These are phyloP conservation scores for Malaclemys terrapin DNA, from an alignment of 2,113 vertebrate genomes.

Conservation along the genomic window DNA sequence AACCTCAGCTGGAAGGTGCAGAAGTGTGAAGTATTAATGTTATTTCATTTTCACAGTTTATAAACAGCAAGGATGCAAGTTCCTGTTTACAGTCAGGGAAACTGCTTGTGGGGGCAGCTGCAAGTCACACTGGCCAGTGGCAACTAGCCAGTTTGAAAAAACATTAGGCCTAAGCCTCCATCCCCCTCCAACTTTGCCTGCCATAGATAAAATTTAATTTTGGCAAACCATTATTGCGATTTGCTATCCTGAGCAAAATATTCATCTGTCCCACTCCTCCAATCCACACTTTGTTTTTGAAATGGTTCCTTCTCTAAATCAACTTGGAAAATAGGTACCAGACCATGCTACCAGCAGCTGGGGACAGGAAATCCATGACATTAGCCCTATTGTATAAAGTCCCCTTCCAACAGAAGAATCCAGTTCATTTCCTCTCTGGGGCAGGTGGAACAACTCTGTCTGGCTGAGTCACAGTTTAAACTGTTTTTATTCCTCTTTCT, in stretches of 20 bases:
- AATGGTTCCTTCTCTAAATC: background rate
- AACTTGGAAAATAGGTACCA: background rate
- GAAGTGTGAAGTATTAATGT: background rate
- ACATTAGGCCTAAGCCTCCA: background rate
- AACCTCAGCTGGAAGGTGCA: background rate
- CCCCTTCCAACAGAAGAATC: slow-evolving; percentile 3
- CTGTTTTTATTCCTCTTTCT: background rate
- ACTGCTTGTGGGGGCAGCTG: slow-evolving; percentile 3
- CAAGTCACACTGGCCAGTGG: background rate
- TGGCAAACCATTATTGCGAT: background rate
- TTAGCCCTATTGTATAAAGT: background rate
- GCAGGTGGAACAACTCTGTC: slow-evolving; percentile 44
- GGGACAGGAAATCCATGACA: background rate
- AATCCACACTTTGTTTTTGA: background rate
- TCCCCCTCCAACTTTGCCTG: background rate
- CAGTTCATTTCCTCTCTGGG: slow-evolving; percentile 46
- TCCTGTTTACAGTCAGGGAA: slow-evolving; percentile 43
- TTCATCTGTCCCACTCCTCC: background rate
- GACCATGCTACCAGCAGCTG: slow-evolving; percentile 9
- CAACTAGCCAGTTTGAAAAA: background rate
- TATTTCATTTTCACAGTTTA: slow-evolving; percentile 25
- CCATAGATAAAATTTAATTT: background rate
- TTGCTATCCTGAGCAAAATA: background rate
- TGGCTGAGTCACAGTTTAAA: background rate
- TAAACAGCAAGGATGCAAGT: slow-evolving; percentile 30